Base-by-base conservation (phyloP, 2,113 vertebrate genomes). In the Pseudorasbora parva region DNA sequence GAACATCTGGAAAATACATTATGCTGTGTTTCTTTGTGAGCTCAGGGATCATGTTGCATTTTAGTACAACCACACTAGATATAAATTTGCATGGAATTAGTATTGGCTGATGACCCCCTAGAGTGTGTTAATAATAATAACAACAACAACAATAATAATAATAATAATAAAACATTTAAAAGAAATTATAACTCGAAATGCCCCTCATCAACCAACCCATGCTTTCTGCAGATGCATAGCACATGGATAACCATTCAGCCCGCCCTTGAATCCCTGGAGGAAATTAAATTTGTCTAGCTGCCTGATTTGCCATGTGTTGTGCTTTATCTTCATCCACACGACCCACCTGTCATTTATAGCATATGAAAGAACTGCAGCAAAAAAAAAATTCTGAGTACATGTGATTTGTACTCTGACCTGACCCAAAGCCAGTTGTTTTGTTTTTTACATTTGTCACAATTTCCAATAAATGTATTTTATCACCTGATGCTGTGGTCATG, bases 391-490 rank as follows among this genome's bases (percentile, higher is more conserved):
- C n/a, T n/a, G 64, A 78, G 62, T 81, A 83, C 71, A 87, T 69
- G 43, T 75, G 69, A 77, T 66, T 60, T 84, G 74, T 87, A 49
- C 74, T 78, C 72, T 87, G 75, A 86, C 85, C 66, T 75, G 73
- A 69, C 49, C 83, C 83, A 87, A 79, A 87, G 87, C 57, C 69
- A 45, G 8, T 73, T 56, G 56, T 83, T 66, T 47, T 83, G 81
- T 59, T 88, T 88, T 85, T 77, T 25, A 85, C 83, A 87, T 83
- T 80, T 83, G 75, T 73, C 87, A 88, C 85, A 54, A 47, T 89
- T 89, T 87, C 81, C 87, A 89, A 89, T 87, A 89, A 89, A 90
- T 88, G 85, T 90, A 84, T 90, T 90, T 89, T 87, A 86, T 87
- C 87, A 90, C 87, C 85, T 85, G 33, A 59, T 78, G 54, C 15